Conservation (phyloP, 2,888 invertebrate species). For the Hyppa rectilinea region DNA sequence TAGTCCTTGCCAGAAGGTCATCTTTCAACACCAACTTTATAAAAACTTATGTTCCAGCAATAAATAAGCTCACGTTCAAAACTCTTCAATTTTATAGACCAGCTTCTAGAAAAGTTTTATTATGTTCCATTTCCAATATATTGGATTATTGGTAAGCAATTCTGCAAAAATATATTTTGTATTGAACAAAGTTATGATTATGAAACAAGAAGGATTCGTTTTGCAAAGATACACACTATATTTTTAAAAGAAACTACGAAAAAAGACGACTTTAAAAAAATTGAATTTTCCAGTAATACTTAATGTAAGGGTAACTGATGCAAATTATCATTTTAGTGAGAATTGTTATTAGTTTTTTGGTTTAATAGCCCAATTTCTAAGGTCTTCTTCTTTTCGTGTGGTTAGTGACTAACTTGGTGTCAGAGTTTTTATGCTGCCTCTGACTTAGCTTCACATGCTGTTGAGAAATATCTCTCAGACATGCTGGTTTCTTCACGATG, state of each 20-base stretch:
- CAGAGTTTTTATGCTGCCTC: too few relatives aligned
- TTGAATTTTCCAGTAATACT: not conserved
- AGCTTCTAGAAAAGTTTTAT: slow-evolving; percentile 24
- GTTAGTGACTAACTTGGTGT: too few relatives aligned
- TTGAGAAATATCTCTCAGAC: too few relatives aligned
- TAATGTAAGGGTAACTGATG: not conserved
- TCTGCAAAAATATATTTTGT: slow-evolving; percentile 9
- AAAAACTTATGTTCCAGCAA: not conserved
- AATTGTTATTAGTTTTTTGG: too few relatives aligned
- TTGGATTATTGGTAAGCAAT: slow-evolving; percentile 26
- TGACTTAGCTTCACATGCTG: too few relatives aligned
- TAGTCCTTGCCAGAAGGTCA: not conserved
- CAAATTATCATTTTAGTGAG: too few relatives aligned
- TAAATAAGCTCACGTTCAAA: slow-evolving; percentile 17
- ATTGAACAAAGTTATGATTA: slow-evolving; percentile 16
- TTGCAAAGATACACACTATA: not conserved
- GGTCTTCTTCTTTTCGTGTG: too few relatives aligned
- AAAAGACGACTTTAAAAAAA: not conserved
- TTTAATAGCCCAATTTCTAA: too few relatives aligned
- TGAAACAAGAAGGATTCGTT: slow-evolving; percentile 32
- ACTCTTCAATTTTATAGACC: slow-evolving; percentile 14
- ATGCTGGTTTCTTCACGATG: too few relatives aligned
- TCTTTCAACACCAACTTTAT: not conserved
- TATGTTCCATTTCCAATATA: slow-evolving; percentile 15
- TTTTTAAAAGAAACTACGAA: slow-evolving; percentile 11